Evolutionary conservation across 2,888 invertebrate species (phyloP), one percentile per base, ranked within the genome.

Genomic region (Rhorus exstirpatorius): DNA sequence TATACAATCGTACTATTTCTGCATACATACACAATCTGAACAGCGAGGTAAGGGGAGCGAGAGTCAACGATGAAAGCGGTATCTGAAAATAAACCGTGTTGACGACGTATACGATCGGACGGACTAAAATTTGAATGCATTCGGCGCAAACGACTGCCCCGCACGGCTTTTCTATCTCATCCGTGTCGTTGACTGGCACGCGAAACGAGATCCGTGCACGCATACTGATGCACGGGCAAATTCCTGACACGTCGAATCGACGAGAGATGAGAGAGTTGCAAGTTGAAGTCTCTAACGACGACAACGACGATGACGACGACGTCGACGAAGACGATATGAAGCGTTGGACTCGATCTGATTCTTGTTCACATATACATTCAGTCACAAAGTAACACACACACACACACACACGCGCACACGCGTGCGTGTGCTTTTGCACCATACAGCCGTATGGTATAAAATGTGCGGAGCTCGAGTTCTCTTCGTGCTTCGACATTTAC

Each of bases 41-140:
- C 0, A 35, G 31, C 14, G 31, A 58, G 35, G 41, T n/a, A 31
- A 14, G 58, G 41, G 31, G n/a, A n/a, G n/a, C n/a, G n/a, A n/a
- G 46, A 17, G 26, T 12, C 26, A 35, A 31, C 44, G 65, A 72
- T 10, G 72, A 72, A 24, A 63, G 63, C 14, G 10, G 4, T 14
- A 21, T 79, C 71, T 79, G 71, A 72, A 79, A 79, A 79, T 79
- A 79, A 79, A 79, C 72, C 55, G 55, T 51, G 53, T 49, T 46
- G 71, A 55, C 41, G 41, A 44, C 71, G 71, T 10, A 38, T 14
- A 49, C 46, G 24, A 58, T 26, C 49, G 21, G 49, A 60, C 71
- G 21, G 21, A 38, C 12, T 44, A 51, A 72, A 79, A 72, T 72
- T 41, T 51, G 65, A 65, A 71, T 72, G 78, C 46, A 72, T 71